These are phyloP conservation scores for Pangasius krempfi DNA, from an alignment of 2,797 vertebrate genomes.

Conservation along the genomic window DNA sequence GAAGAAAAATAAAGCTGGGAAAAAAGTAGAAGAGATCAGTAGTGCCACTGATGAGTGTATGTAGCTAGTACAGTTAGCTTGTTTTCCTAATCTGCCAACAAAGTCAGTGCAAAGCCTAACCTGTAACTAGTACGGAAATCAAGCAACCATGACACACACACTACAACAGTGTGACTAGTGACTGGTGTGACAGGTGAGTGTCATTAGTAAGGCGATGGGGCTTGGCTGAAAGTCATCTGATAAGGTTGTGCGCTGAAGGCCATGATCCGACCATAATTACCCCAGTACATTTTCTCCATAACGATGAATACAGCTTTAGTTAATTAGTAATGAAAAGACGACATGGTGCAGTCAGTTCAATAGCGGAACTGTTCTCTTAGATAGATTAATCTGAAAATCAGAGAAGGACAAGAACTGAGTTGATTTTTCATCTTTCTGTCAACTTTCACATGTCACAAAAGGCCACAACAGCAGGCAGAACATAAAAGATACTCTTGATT, in stretches of 20 bases:
- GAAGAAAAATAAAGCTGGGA: neutral
- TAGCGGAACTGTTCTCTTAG: neutral
- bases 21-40: neutral
- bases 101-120: neutral
- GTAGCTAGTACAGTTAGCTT: neutral
- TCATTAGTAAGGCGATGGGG: neutral
- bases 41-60: neutral
- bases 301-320: neutral
- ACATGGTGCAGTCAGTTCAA: neutral
- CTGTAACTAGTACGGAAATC: neutral
- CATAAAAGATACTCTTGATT: conserved; percentile 31
- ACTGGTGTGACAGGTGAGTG: neutral
- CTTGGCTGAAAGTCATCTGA: too few relatives aligned
- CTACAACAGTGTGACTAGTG: neutral
- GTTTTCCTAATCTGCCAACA: neutral
- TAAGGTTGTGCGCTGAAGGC: neutral
- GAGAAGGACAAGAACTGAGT: neutral
- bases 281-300: neutral
- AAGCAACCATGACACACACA: neutral
- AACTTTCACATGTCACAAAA: conserved; percentile 12
- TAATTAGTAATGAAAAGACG: conserved; percentile 1
- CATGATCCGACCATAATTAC: neutral
- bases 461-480: neutral
- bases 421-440: conserved; percentile 2
- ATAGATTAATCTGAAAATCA: conserved; percentile 25